Conservation (phyloP, 2,888 invertebrate genomes). For the Epinotia bilunana region DNA sequence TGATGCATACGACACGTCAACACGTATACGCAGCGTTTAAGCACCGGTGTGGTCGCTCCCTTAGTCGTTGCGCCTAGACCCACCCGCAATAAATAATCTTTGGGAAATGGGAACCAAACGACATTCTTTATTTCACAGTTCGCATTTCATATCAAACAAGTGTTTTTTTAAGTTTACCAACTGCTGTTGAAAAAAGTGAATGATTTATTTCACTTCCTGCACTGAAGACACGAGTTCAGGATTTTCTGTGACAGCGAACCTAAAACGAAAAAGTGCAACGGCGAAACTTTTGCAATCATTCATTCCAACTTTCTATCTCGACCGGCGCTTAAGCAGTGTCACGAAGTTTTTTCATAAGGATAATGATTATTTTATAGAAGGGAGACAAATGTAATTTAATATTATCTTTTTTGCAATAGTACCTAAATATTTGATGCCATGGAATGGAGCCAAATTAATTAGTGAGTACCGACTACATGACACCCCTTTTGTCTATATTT, state of each 20-base stretch:
- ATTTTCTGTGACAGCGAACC: slow-evolving; percentile 16
- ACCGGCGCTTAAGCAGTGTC: slow-evolving; percentile 15
- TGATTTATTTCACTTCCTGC: slow-evolving; percentile 11
- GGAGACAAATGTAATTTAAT: neutral
- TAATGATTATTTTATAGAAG: slow-evolving; percentile 20
- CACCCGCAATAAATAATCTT: too few species aligned
- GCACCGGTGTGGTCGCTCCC: too few species aligned
- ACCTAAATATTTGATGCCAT: neutral
- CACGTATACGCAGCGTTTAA: too few species aligned
- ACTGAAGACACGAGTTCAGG: neutral
- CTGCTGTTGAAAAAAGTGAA: neutral
- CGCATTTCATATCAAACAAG: neutral
- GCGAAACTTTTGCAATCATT: slow-evolving; percentile 34
- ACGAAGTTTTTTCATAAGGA: slow-evolving; percentile 31
- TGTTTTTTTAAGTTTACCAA: neutral
- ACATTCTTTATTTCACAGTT: neutral
- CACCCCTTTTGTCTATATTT: too few species aligned
- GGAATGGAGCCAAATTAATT: neutral
- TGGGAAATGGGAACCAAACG: neutral
- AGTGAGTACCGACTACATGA: too few species aligned
- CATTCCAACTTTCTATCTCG: slow-evolving; percentile 30
- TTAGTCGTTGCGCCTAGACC: too few species aligned
- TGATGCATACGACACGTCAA: too few species aligned
- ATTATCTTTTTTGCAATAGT: neutral
- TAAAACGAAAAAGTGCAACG: slow-evolving; percentile 26